Conservation (phyloP, 30 jellyfish, hydroid and myxozoan genomes). For the Aurelia aurita region DNA sequence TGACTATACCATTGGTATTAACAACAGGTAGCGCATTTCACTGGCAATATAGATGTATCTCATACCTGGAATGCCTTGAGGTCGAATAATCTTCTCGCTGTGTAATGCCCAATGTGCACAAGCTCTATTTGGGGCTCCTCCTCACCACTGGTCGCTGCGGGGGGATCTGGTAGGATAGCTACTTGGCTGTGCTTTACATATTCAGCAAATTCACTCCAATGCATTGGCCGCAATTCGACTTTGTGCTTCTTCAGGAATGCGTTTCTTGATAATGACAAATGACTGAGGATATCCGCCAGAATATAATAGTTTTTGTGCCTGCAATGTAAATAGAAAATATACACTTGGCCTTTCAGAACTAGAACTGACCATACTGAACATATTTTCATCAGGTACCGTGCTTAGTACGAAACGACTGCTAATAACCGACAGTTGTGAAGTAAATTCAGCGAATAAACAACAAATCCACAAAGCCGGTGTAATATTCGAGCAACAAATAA, state of each 20-base stretch:
- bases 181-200: slow-evolving; percentile 17
- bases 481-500: too few species aligned
- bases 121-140: slow-evolving; percentile 50
- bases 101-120: slow-evolving; percentile 69
- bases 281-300: slow-evolving; percentile 38
- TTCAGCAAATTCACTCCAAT: slow-evolving; percentile 23
- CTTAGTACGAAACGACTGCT: too few species aligned
- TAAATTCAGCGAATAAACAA: too few species aligned
- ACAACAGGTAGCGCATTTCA: too few species aligned
- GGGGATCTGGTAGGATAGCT: slow-evolving; percentile 9
- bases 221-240: slow-evolving; percentile 53
- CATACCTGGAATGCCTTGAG: slow-evolving; percentile 20
- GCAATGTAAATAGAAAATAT: not conserved
- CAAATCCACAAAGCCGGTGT: too few species aligned
- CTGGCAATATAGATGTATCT: too few species aligned
- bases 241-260: slow-evolving; percentile 64
- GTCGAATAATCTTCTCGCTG: slow-evolving; percentile 61
- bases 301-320: slow-evolving; percentile 63
- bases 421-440: too few species aligned
- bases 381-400: too few species aligned
- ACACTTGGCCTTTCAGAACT: too few species aligned
- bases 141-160: not conserved
- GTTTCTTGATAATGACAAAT: slow-evolving; percentile 13
- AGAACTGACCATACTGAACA: too few species aligned
- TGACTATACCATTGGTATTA: too few species aligned